Evolutionary conservation across 2,888 invertebrate genomes (phyloP).

Genomic region (Mesochorus sp.): DNA sequence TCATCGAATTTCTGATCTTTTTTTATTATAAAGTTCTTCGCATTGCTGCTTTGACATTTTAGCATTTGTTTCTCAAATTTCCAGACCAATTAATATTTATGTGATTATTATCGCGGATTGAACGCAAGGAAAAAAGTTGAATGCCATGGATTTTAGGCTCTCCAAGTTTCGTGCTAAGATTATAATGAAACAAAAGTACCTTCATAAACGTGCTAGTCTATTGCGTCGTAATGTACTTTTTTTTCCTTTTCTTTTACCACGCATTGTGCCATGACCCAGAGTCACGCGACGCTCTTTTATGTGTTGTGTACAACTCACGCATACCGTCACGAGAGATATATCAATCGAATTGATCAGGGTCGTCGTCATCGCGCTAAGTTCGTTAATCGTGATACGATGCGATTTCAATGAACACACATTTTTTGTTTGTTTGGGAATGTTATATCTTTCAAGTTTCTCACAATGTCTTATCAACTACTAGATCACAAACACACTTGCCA

Average conservation of each 20-base stretch:
- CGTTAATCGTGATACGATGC: no score
- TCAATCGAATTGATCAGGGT: background rate
- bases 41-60: background rate
- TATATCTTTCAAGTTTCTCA: no score
- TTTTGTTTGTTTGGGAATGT: no score
- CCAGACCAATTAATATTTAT: background rate
- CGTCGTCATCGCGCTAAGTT: conserved; percentile 15
- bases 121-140: no score
- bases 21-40: background rate
- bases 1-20: background rate
- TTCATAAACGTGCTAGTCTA: background rate
- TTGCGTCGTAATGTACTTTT: background rate
- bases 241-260: background rate
- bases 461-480: no score
- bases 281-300: conserved; percentile 49
- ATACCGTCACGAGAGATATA: conserved; percentile 52
- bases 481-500: no score
- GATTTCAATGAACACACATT: no score
- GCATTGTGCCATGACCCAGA: conserved; percentile 48
- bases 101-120: background rate
- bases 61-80: background rate
- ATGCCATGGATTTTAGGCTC: background rate
- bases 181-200: background rate
- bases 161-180: background rate
- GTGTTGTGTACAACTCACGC: conserved; percentile 16